Evolutionary conservation across 2,888 invertebrate genomes (phyloP), one percentile per base, ranked within the genome.

Genomic region (Leucozona laternaria): DNA sequence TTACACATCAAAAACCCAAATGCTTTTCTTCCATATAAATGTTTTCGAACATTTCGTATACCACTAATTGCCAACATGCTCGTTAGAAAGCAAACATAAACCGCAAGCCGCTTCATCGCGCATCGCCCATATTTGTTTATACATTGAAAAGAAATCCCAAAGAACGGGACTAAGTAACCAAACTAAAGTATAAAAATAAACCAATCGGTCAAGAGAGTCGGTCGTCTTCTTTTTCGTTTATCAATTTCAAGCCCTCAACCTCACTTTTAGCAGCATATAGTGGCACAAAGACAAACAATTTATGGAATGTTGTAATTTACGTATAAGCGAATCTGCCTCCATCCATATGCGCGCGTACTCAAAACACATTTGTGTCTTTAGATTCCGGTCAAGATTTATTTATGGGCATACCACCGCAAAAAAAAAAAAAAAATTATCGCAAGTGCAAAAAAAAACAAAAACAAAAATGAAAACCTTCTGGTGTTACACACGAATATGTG

Each of bases 341-440:
- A 60, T 53, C 48, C 76, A 68, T 68, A 58, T 53, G 77, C 40
- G 60, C 43, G 45, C 20, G 62, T 64, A 64, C 62, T 57, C 55
- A 62, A 55, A 82, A 76, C 28, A 55, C 40, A 43, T 57, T 60
- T 48, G 72, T 85, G 64, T 85, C 73, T 77, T 73, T 85, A 80
- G 85, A 80, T 60, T 64, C 60, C 77, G 72, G 80, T 55, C 76
- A 53, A 72, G 70, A 70, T 60, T 40, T 48, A 45, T 73, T 80
- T 78, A 78, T 85, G 73, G 84, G 34, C 77, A 77, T 68, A 70
- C 66, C 43, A 57, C 60, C 37, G 57, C 48, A 13, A 8, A 37
- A 48, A 22, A 15, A 48, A 57, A 55, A 79, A 57, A 48, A 37
- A 55, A 22, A 37, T 37, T 11, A 50, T 50, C 11, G 50, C 50